A percentile compares a stretch with the other conserved stretches of the same genome.
Evolutionary conservation across 2,113 vertebrate genomes (phyloP).

Genomic region (Eretmochelys imbricata): DNA sequence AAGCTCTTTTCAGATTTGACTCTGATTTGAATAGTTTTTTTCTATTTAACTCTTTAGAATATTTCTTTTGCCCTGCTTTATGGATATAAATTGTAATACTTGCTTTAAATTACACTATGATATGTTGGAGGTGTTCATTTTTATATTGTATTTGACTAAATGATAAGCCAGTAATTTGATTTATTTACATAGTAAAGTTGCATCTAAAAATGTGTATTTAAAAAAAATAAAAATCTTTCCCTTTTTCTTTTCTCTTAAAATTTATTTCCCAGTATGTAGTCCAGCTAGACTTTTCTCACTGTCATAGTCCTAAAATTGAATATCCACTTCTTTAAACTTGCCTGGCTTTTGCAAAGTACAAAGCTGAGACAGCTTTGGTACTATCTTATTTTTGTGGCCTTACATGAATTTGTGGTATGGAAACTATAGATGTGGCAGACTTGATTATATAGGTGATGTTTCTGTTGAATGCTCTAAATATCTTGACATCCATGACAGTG

Average conservation of each 20-base stretch:
- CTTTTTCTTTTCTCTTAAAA: not conserved
- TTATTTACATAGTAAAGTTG: not conserved
- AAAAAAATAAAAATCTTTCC: not conserved
- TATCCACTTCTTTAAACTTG: accelerated
- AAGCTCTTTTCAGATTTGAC: not conserved
- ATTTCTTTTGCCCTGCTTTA: not conserved
- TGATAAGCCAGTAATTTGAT: not conserved
- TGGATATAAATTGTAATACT: not conserved
- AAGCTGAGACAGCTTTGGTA: not conserved
- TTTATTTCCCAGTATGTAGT: not conserved
- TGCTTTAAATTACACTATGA: too few relatives aligned
- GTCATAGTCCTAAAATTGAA: not conserved
- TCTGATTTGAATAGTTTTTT: not conserved
- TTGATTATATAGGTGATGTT: not conserved
- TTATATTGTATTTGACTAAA: not conserved
- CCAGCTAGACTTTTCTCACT: not conserved
- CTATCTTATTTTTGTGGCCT: not conserved
- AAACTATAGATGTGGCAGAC: not conserved
- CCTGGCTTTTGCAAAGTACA: not conserved
- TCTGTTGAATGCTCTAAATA: not conserved
- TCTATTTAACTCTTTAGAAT: not conserved
- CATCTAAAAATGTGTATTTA: not conserved
- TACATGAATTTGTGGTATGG: not conserved
- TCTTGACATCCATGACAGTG: not conserved
- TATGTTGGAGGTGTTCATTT: not conserved